Evolutionary conservation across 2,113 vertebrate genomes (phyloP), one percentile per base, ranked within the genome.

Genomic region (Xiphophorus couchianus): DNA sequence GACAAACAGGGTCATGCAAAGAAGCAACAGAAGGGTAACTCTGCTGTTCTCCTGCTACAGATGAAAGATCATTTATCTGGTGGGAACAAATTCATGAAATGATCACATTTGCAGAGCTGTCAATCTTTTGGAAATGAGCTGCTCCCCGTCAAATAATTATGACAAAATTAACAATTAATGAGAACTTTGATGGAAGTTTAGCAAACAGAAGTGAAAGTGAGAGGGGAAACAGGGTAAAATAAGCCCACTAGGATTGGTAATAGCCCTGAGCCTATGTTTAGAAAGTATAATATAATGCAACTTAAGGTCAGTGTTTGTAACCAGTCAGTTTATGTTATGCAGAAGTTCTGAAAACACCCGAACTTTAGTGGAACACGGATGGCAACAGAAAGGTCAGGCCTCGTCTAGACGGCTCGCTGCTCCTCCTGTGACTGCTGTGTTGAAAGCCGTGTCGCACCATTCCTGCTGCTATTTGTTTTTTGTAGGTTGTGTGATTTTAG

Each of bases 341-440:
- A 78, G 84, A 93, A 82, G 80, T 68, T 79, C 76, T 68, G 77
- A 78, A 73, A 84, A 82, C 83, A 67, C 37, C 68, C 62, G 66
- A 64, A 81, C 73, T 79, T 58, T 80, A 51, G 68, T 15, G 25
- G 66, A 90, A 82, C 75, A 35, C 70, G 37, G 67, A 78, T 84
- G 51, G 39, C 70, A 68, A 31, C 83, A 69, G 64, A 93, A 93
- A 93, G 89, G 90, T 94, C 91, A 93, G 12, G 58, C 51, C 6
- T 66, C 51, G 81, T 90, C 89, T 87, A 82, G 88, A 90, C 85
- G 35, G 48, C 73, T 78, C 29, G 44, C 69, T 78, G 61, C 86
- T 78, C 71, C 80, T 84, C n/a, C 39, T 62, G 54, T 77, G 68
- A 71, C 64, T 33, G 70, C 73, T 71, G 75, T 48, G 74, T 42